These are phyloP conservation scores for Eclectus roratus DNA, from an alignment of 2,113 vertebrate genomes.

Conservation along the genomic window DNA sequence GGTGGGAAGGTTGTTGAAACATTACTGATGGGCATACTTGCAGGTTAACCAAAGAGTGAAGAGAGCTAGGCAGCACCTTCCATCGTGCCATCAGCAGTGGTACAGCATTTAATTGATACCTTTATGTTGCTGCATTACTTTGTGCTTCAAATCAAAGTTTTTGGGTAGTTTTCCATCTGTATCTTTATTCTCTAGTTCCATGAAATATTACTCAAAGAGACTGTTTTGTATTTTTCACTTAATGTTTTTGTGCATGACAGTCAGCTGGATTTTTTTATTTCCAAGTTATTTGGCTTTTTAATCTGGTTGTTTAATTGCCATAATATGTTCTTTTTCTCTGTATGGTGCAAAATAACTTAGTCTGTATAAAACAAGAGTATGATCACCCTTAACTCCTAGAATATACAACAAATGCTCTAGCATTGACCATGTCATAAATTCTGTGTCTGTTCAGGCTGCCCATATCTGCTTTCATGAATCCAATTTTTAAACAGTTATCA, in stretches of 20 bases:
- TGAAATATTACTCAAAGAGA: background rate
- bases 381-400: background rate
- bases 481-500: conserved; percentile 19
- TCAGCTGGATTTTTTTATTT: background rate
- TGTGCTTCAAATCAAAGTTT: background rate
- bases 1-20: background rate
- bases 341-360: background rate
- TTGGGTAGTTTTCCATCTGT: background rate
- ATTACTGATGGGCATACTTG: background rate
- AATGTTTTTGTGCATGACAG: background rate
- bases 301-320: background rate
- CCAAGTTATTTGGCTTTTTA: background rate
- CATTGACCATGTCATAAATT: background rate
- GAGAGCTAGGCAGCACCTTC: background rate
- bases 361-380: background rate
- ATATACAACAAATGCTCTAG: background rate
- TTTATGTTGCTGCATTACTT: background rate
- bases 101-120: background rate
- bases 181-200: background rate
- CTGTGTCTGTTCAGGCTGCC: background rate
- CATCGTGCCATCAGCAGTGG: background rate
- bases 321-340: background rate
- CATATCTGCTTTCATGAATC: background rate
- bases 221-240: background rate
- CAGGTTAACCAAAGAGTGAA: conserved; percentile 43